phyloP scores from a whole-genome alignment of 64 coral and sea anemone species.

The Pachyseris speciosa region DNA sequence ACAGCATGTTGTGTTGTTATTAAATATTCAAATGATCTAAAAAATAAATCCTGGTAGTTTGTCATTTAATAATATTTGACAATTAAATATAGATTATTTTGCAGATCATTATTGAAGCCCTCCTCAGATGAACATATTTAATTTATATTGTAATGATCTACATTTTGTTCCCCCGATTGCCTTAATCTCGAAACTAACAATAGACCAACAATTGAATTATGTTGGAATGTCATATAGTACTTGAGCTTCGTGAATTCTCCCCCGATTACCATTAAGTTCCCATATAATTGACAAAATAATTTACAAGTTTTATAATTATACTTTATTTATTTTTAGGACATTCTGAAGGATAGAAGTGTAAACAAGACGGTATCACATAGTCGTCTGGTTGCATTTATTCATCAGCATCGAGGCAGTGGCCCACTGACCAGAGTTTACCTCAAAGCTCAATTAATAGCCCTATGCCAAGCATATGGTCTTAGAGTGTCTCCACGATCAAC shows the following conservation, averaged over 20 bases:
- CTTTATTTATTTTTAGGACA: not conserved
- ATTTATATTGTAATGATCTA: no score
- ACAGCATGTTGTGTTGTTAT: not conserved
- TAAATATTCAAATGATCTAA: not conserved
- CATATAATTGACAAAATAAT: not conserved
- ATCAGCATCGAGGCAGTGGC: not conserved
- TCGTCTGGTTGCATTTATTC: constrained; percentile 25
- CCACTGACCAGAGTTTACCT: not conserved
- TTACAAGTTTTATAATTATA: not conserved
- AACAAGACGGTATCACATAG: constrained; percentile 1
- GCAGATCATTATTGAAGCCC: no score
- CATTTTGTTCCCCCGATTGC: not conserved
- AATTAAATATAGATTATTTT: not conserved
- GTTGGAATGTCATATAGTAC: not conserved
- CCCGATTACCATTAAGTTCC: not conserved
- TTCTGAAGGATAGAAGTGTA: constrained; percentile 29
- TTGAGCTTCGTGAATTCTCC: not conserved
- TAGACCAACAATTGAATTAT: not conserved
- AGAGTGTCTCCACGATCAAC: not conserved
- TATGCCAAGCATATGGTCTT: constrained; percentile 44
- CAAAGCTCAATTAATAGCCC: not conserved
- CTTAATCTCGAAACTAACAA: not conserved
- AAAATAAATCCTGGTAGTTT: not conserved
- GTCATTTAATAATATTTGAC: not conserved
- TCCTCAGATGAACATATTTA: no score